Conservation (phyloP, 2,888 invertebrate species). For the Atethmia centrago region DNA sequence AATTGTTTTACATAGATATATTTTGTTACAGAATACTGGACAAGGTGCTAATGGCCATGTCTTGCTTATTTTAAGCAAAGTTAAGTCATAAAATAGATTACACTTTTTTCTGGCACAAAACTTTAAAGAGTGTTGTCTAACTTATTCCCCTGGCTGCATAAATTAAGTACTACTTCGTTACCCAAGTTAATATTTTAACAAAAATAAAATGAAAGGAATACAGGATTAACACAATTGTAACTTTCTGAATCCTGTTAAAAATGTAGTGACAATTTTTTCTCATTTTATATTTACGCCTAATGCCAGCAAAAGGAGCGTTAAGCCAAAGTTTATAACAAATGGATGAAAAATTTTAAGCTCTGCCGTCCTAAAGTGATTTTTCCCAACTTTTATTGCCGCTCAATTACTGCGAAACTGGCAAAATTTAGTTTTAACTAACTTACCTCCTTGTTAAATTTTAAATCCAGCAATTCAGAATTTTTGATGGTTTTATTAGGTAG, state of each 20-base stretch:
- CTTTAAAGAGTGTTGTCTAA: conserved; percentile 12
- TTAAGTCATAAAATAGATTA: conserved; percentile 24
- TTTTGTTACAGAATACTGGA: neutral
- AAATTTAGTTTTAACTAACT: conserved; percentile 17
- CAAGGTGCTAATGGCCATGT: neutral
- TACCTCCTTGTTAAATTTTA: conserved; percentile 3
- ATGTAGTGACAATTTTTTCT: conserved; percentile 20
- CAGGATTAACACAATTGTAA: conserved; percentile 11
- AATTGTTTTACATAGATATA: neutral
- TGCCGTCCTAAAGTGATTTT: neutral
- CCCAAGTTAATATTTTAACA: conserved; percentile 36
- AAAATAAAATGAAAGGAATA: conserved; percentile 10
- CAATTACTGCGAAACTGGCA: conserved; percentile 16
- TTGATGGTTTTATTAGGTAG: neutral
- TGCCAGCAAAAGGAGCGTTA: neutral
- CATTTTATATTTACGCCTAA: neutral
- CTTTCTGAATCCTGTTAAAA: conserved; percentile 27
- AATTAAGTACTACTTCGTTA: conserved; percentile 53
- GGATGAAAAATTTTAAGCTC: conserved; percentile 11
- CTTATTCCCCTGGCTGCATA: conserved; percentile 22
- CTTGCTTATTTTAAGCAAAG: neutral
- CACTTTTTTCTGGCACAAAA: conserved; percentile 17
- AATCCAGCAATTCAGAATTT: conserved; percentile 4
- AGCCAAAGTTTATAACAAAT: conserved; percentile 26
- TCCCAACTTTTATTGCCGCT: conserved; percentile 24